phyloP scores from a whole-genome alignment of 1,140 invertebrate species.

The Pinna nobilis region DNA sequence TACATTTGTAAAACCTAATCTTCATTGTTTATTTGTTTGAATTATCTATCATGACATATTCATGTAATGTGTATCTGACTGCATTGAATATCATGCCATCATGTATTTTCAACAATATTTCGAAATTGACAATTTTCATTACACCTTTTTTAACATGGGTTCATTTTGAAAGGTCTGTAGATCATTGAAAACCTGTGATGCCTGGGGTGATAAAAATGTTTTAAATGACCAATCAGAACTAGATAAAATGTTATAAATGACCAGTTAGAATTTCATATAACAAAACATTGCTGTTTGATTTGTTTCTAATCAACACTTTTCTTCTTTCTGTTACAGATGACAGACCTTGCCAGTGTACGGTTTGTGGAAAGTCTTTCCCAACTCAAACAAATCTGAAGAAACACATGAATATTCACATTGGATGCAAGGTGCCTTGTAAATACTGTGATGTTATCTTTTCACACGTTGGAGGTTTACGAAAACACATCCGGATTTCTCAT shows the following conservation, averaged over 20 bases:
- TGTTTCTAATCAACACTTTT: no score
- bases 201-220: background rate
- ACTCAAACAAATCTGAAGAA: constrained; percentile 56
- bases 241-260: background rate
- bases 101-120: no score
- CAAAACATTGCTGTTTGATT: no score
- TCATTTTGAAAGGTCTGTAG: background rate
- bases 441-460: constrained; percentile 50
- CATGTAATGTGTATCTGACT: no score
- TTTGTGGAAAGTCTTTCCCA: constrained; percentile 57
- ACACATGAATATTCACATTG: constrained; percentile 58
- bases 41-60: no score
- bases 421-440: constrained; percentile 54
- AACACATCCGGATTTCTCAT: constrained; percentile 52
- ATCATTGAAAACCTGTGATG: background rate
- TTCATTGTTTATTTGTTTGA: no score
- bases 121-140: no score
- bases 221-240: background rate
- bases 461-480: constrained; percentile 49
- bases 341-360: constrained; percentile 46
- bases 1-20: constrained; percentile 51
- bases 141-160: constrained; percentile 8
- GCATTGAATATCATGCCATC: no score
- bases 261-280: background rate
- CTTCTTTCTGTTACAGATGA: constrained; percentile 47